A percentile compares a stretch with the other conserved stretches of the same genome.
phyloP scores from a whole-genome alignment of 2,113 vertebrate species.

The Myotis lucifugus region DNA sequence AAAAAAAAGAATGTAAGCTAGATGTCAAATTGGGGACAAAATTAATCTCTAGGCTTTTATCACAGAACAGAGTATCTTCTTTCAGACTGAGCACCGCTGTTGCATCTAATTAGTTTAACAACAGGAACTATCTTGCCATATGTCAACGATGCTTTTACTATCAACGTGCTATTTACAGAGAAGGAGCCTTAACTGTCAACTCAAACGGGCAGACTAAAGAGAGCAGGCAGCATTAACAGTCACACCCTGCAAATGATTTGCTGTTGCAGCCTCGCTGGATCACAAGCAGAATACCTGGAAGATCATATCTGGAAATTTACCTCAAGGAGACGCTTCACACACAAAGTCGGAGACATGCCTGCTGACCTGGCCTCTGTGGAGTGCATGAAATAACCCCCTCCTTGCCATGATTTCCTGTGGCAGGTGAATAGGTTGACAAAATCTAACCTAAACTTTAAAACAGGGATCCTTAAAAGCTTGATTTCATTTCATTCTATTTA shows the following conservation, averaged over 20 bases:
- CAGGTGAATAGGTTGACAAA: neutral
- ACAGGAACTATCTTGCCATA: slow-evolving; percentile 19
- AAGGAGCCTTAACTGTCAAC: slow-evolving; percentile 19
- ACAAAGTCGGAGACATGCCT: neutral
- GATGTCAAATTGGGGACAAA: neutral
- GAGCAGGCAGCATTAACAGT: neutral
- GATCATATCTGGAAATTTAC: neutral
- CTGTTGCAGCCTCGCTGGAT: neutral
- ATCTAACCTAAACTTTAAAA: neutral
- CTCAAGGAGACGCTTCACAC: neutral
- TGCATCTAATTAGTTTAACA: slow-evolving; percentile 42
- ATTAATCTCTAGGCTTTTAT: slow-evolving; percentile 25
- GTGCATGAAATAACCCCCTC: neutral
- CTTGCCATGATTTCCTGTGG: neutral
- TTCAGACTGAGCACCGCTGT: neutral
- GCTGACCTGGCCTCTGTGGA: neutral
- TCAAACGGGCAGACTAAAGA: neutral
- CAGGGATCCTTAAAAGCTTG: neutral
- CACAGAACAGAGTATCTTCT: neutral
- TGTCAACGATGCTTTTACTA: slow-evolving; percentile 41
- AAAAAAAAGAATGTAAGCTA: no score
- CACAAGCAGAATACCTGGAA: slow-evolving; percentile 3
- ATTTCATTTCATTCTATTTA: slow-evolving; percentile 3
- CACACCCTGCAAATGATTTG: neutral
- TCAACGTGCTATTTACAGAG: slow-evolving; percentile 30